Percentiles rank a stretch among this genome's conserved stretches.
Conservation (phyloP, 2,797 vertebrate species). For the Sebastes reedi region DNA sequence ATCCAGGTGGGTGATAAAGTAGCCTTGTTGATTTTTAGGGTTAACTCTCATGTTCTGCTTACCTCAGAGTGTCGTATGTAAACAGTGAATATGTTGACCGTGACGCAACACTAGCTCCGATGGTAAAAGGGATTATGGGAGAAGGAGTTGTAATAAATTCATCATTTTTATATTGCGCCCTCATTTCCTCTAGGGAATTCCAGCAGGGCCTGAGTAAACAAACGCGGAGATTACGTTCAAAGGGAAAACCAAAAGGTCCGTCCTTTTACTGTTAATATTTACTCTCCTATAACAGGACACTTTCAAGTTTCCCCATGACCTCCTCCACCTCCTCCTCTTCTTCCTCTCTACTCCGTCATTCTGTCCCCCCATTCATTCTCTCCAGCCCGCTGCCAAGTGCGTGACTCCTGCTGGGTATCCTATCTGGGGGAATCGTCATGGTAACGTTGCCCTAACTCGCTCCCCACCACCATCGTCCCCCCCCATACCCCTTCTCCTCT, state of each 20-base stretch:
- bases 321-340: slow-evolving; percentile 35
- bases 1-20: slow-evolving; percentile 65
- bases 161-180: slow-evolving; percentile 67
- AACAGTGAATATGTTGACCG: slow-evolving; percentile 59
- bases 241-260: slow-evolving; percentile 62
- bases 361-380: slow-evolving; percentile 42
- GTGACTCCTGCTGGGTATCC: slow-evolving; percentile 42
- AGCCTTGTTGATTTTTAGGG: slow-evolving; percentile 47
- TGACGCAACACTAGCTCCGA: slow-evolving; percentile 65
- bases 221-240: slow-evolving; percentile 59
- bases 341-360: slow-evolving; percentile 51
- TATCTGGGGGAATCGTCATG: slow-evolving; percentile 56
- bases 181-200: slow-evolving; percentile 83
- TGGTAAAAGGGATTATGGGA: slow-evolving; percentile 62
- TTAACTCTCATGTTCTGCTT: slow-evolving; percentile 57
- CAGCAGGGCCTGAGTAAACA: slow-evolving; percentile 69
- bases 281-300: slow-evolving; percentile 71
- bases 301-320: slow-evolving; percentile 70
- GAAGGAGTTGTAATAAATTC: slow-evolving; percentile 68
- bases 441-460: slow-evolving; percentile 55
- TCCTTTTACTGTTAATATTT: slow-evolving; percentile 79
- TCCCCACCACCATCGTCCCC: slow-evolving; percentile 11
- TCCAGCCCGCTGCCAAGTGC: slow-evolving; percentile 27
- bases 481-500: slow-evolving; percentile 6
- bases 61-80: slow-evolving; percentile 51